phyloP scores from a whole-genome alignment of 1,140 invertebrate genomes.

The Microplitis mediator region DNA sequence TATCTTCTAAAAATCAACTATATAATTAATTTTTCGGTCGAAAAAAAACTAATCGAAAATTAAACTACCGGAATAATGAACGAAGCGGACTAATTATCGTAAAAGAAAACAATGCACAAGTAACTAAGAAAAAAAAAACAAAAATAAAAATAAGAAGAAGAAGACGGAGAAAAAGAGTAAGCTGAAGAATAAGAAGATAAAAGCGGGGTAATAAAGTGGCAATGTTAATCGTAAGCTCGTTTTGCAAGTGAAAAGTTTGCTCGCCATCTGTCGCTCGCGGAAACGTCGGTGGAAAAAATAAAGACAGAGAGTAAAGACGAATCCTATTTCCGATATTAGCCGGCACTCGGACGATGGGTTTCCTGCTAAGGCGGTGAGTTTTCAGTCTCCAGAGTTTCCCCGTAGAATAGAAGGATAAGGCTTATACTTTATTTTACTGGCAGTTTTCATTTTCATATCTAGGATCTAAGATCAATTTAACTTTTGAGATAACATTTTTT shows the following conservation, averaged over 20 bases:
- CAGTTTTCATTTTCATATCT: too few relatives aligned
- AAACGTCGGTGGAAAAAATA: neutral
- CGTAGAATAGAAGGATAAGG: neutral
- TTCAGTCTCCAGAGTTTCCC: neutral
- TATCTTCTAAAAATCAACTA: too few relatives aligned
- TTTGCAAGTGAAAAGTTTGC: slow-evolving; percentile 34
- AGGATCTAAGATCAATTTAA: too few relatives aligned
- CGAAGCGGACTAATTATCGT: neutral
- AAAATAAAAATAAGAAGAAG: neutral
- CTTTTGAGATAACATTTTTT: too few relatives aligned
- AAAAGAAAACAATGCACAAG: neutral
- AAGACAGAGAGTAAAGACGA: neutral
- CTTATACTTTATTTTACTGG: neutral
- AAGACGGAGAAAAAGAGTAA: neutral
- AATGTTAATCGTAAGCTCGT: slow-evolving; percentile 43
- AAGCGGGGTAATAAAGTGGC: slow-evolving; percentile 38
- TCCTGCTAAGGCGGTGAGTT: neutral
- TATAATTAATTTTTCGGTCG: too few relatives aligned
- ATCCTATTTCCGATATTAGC: slow-evolving; percentile 10
- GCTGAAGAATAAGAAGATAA: neutral
- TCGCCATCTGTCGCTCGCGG: slow-evolving; percentile 34
- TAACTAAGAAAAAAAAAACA: neutral
- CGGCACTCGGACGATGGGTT: neutral
- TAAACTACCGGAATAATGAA: too few relatives aligned
- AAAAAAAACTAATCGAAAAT: too few relatives aligned